Percentiles rank a stretch among this genome's conserved stretches.
Evolutionary conservation across 2,113 vertebrate genomes (phyloP).

Genomic region (Microtus oregoni): DNA sequence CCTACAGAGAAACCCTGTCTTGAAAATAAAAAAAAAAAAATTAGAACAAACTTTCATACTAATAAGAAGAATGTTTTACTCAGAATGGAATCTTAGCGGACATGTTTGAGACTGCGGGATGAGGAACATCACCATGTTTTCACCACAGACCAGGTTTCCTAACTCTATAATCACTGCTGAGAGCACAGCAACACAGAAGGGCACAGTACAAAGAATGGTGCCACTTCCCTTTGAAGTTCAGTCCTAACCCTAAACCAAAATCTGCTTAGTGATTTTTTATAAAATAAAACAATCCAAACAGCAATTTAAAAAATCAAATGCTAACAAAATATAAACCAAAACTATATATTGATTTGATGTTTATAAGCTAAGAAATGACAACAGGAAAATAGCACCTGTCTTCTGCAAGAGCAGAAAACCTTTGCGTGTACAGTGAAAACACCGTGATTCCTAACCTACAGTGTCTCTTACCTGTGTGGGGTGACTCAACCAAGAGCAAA

Average conservation of each 20-base stretch:
- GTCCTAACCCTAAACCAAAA: background rate
- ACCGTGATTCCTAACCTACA: background rate
- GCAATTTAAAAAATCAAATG: background rate
- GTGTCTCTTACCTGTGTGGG: background rate
- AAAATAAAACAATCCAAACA: background rate
- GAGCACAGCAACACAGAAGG: background rate
- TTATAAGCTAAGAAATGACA: background rate
- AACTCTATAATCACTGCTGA: background rate
- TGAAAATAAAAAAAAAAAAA: background rate
- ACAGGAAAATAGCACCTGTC: background rate
- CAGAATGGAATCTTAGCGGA: background rate
- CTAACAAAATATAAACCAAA: background rate
- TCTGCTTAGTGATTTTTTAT: background rate
- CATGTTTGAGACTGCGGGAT: background rate
- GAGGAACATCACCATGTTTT: background rate
- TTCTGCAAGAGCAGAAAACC: background rate
- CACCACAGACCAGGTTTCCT: background rate
- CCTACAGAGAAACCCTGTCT: no score
- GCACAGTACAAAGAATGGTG: background rate
- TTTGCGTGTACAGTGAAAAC: background rate
- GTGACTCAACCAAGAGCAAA: background rate
- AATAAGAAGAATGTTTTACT: background rate
- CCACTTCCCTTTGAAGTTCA: background rate
- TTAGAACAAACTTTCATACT: background rate
- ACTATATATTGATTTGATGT: background rate